Base-by-base conservation (phyloP, 2,113 vertebrate species). In the Poeciliopsis turrubarensis region DNA sequence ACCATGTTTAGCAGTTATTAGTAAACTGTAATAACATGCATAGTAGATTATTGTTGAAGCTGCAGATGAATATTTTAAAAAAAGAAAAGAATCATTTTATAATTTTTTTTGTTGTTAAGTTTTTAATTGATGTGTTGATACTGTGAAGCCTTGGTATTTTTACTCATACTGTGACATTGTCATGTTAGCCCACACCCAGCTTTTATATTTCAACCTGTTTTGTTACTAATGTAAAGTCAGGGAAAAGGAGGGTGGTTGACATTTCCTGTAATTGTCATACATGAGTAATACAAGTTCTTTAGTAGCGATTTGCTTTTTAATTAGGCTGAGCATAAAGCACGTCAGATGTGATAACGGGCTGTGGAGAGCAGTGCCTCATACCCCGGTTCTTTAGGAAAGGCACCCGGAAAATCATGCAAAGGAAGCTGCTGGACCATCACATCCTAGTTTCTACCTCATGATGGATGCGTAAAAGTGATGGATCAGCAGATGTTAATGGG, bases 271-370 rank as follows among this genome's bases (percentile, higher is more conserved):
- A 22, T 54, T 54, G 17, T 9, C 47, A 54, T 25, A 54, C 5
- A 25, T 54, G 47, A 54, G 47, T 54, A 54, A 54, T 19, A 54
- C 47, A 54, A 22, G 17, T 22, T 7, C 47, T 54, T 54, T 54
- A 9, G 17, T 54, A 19, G 14, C 6, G 1, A 25, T 54, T n/a
- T 9, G 19, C 31, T 57, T 80, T 84, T 74, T 72, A 85, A 84
- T 88, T 78, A 71, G 64, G 82, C 86, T 57, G 72, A 61, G 26
- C 41, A 15, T 72, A 85, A 84, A 86, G 80, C 54, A 78, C 76
- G 86, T 89, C 82, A 87, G 86, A 77, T 60, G 67, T 68, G 79
- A 88, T 79, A 74, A 39, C 57, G 19, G 66, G 74, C 60, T 57
- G 25, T 44, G 47, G 60, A 68, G 64, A 84, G 44, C 15, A 47